Base-by-base conservation (phyloP, 1,140 invertebrate genomes). In the Hycleus cichorii region DNA sequence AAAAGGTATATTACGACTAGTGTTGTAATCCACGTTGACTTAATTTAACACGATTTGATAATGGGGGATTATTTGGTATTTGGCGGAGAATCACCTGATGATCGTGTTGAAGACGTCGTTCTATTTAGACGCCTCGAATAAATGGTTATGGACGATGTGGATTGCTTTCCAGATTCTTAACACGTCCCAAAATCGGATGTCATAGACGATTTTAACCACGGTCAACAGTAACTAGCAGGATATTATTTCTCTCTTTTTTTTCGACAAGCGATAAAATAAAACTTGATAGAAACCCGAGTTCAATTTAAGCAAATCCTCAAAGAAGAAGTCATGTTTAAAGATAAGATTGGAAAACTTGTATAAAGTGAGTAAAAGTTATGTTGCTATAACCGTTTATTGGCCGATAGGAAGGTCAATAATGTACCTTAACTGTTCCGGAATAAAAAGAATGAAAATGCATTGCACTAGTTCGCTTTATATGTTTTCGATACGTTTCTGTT, bases 271-370 rank as follows among this genome's bases (percentile, higher is more conserved):
- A 48, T 27, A 24, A 42, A 59, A 56, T 56, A 56, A 56, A 56
- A 56, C 45, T 56, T 27, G 32, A 26, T 25, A 64, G 32, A 32
- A 32, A 32, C 32, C 18, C 4, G 62, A 60, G 47, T 73, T 67
- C 73, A 77, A 75, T 76, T 75, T 75, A 75, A 72, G 70, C 72
- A 77, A 77, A 77, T 76, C 75, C 75, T 74, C 72, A 66, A 64
- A 69, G 64, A 63, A 67, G 64, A 65, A 64, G 63, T 63, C 67
- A 66, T 66, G 65, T 66, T 64, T 68, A 66, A 69, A 76, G 77
- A 77, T 78, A 76, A 77, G 75, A 78, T 77, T 77, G 76, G 76
- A 77, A 78, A 77, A 77, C 75, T 77, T 77, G 75, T 74, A 76
- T 67, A 70, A 76, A 72, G 74, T 72, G 70, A 70, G 71, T 76